Evolutionary conservation across 2,797 vertebrate genomes (phyloP), one percentile per base, ranked within the genome.

Genomic region (Sebastolobus altivelis): DNA sequence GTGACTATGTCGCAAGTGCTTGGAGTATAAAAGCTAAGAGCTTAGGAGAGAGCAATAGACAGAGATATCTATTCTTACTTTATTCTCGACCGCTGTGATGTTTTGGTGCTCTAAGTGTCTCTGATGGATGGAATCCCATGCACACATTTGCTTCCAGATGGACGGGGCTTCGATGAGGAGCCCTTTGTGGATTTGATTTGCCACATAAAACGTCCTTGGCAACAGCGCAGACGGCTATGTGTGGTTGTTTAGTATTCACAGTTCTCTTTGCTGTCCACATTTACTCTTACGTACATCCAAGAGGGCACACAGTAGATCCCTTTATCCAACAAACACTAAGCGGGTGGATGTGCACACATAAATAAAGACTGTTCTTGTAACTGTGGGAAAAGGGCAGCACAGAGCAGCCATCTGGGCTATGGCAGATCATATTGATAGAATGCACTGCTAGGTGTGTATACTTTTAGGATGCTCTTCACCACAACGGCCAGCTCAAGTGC

Each of bases 151-250:
- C 63, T 76, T 80, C 54, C 83, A 88, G 81, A 85, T 79, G 81
- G 72, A 82, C 33, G 38, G 54, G 8, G 56, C 49, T 80, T 49
- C 35, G 13, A 63, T 56, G 72, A 76, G 54, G 38, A 61, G 79
- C 22, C 72, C 67, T 81, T 73, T 81, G 66, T 84, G 74, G 72
- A 63, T 81, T 84, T 60, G 70, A 73, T 83, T 76, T 81, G 66
- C 73, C 65, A 58, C 62, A 65, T 85, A 72, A 84, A 84, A 74
- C 16, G 61, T 79, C 72, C 66, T 77, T 85, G 66, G 79, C 68
- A 75, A 31, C 61, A 68, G 59, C 6, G 18, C 54, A 46, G 49
- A 20, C n/a, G 49, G 72, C 38, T 62, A 35, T 60, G 56, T 61
- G 43, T 52, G 49, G 20, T 77, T 82, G 75, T 66, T 86, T 40